Conservation (phyloP, 2,888 invertebrate genomes). For the Protonemura montana region DNA sequence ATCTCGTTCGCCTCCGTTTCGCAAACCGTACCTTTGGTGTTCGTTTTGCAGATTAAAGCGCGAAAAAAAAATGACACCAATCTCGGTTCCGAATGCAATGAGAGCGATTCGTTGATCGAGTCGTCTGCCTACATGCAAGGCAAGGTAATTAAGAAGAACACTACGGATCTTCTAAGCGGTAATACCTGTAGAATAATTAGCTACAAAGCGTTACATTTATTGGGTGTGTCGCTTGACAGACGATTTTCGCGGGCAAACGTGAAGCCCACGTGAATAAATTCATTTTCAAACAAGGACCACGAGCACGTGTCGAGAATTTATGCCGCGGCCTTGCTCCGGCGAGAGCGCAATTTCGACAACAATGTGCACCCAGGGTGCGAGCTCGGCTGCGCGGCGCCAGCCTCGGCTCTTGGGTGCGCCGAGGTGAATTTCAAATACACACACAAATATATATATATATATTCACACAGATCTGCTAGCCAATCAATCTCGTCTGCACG, state of each 20-base stretch:
- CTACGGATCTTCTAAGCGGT: neutral
- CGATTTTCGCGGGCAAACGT: neutral
- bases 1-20: too few relatives aligned
- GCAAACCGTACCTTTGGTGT: too few relatives aligned
- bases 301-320: neutral
- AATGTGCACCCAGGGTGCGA: neutral
- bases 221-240: neutral
- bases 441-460: too few relatives aligned
- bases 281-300: neutral
- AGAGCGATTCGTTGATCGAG: too few relatives aligned
- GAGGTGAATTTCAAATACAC: too few relatives aligned
- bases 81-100: too few relatives aligned
- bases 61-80: too few relatives aligned
- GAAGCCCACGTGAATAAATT: neutral
- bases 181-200: neutral
- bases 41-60: neutral
- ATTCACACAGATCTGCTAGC: too few relatives aligned
- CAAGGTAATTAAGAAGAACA: too few relatives aligned
- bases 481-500: too few relatives aligned
- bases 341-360: neutral
- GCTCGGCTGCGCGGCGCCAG: neutral
- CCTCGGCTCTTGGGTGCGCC: too few relatives aligned
- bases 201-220: neutral
- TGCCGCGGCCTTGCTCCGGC: neutral
- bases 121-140: too few relatives aligned